phyloP scores from a whole-genome alignment of 2,888 invertebrate species.

The Hirtodrosophila confusa region DNA sequence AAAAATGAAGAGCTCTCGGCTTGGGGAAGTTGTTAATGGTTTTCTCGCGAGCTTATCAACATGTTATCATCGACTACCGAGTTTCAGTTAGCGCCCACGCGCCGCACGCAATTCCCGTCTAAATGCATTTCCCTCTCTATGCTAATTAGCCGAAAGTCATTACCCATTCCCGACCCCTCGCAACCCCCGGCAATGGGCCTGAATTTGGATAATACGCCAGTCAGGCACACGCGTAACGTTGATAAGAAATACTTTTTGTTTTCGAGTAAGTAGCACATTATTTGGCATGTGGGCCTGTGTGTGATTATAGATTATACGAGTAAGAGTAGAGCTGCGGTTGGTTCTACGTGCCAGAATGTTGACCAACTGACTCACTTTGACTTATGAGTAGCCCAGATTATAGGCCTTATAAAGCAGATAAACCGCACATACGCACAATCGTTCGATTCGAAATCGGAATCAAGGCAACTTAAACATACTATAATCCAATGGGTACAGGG shows the following conservation, averaged over 20 bases:
- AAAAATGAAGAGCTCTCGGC: constrained; percentile 40
- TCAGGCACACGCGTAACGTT: constrained; percentile 12
- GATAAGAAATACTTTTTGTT: constrained; percentile 20
- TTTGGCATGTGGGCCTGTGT: constrained; percentile 31
- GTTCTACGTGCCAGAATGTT: not conserved
- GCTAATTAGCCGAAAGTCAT: constrained; percentile 47
- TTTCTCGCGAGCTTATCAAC: constrained; percentile 68
- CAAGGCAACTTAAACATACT: too few species aligned
- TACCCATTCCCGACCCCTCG: constrained; percentile 12
- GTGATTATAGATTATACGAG: constrained; percentile 3
- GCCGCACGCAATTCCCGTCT: constrained; percentile 48
- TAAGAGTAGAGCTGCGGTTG: constrained; percentile 3
- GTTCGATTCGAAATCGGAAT: too few species aligned
- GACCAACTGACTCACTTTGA: constrained; percentile 1
- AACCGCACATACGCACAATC: not conserved
- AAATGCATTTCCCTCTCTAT: constrained; percentile 35
- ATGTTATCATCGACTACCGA: constrained; percentile 46
- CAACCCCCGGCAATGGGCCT: constrained; percentile 34
- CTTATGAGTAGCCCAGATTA: not conserved
- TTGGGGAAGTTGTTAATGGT: constrained; percentile 58
- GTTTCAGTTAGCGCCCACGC: constrained; percentile 42
- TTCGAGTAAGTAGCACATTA: constrained; percentile 13
- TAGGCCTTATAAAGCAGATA: not conserved
- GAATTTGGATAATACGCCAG: constrained; percentile 48
- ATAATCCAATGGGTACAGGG: too few species aligned